Conservation (phyloP, 1,140 invertebrate genomes). For the Pseudomyrmex gracilis region DNA sequence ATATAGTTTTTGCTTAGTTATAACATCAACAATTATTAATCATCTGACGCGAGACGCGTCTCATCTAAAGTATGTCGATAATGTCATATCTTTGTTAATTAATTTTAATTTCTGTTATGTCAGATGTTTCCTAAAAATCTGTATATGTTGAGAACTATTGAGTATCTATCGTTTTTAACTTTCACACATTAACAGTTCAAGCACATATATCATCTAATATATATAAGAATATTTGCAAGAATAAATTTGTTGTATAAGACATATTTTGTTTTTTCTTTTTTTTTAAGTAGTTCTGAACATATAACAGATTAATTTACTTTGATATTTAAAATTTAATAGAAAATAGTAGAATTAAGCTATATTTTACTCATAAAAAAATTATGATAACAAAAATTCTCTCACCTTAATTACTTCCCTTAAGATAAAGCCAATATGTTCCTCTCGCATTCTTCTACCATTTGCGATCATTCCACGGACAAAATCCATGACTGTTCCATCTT, state of each 20-base stretch:
- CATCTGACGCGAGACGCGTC: neutral
- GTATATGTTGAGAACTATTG: no score
- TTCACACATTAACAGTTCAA: no score
- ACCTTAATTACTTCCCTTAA: slow-evolving; percentile 94
- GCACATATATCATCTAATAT: no score
- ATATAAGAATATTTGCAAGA: no score
- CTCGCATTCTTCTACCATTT: slow-evolving; percentile 90
- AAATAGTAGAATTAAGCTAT: no score
- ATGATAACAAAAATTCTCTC: slow-evolving; percentile 71
- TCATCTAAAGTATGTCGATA: neutral
- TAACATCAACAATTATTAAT: slow-evolving; percentile 40
- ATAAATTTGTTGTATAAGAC: no score
- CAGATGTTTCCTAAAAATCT: neutral
- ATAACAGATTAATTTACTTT: no score
- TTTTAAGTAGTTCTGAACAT: no score
- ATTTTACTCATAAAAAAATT: no score
- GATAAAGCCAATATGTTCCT: slow-evolving; percentile 95
- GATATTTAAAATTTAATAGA: no score
- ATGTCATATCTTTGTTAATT: slow-evolving; percentile 9
- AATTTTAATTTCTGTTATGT: slow-evolving; percentile 12
- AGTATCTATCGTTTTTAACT: no score
- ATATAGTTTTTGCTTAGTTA: slow-evolving; percentile 12
- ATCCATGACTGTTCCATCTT: slow-evolving; percentile 92
- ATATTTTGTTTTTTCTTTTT: no score
- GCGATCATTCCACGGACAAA: slow-evolving; percentile 90